phyloP scores from a whole-genome alignment of 1,140 invertebrate genomes.

The Metopolophium dirhodum region DNA sequence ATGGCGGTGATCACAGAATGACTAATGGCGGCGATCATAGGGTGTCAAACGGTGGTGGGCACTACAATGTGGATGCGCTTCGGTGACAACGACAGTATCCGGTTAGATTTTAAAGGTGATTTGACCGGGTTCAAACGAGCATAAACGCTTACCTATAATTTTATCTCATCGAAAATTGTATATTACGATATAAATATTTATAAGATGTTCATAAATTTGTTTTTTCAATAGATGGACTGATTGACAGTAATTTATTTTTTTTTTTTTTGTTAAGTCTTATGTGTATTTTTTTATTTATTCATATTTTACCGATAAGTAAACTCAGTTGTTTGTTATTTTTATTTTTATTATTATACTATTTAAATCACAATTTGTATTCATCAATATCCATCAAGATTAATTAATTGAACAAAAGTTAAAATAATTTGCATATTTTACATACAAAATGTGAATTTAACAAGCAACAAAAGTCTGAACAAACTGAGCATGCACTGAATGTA shows the following conservation, averaged over 20 bases:
- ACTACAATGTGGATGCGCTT: conserved; percentile 43
- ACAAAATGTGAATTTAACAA: conserved; percentile 19
- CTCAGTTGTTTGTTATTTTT: conserved; percentile 38
- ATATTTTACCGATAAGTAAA: neutral
- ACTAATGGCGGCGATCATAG: conserved; percentile 9
- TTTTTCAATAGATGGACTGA: conserved; percentile 50
- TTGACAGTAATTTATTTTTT: conserved; percentile 47
- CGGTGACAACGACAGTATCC: conserved; percentile 57
- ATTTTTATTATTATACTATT: neutral
- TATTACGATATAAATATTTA: conserved; percentile 2
- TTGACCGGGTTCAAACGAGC: conserved; percentile 19
- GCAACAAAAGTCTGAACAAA: conserved; percentile 5
- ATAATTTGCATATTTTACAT: neutral
- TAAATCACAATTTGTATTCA: neutral
- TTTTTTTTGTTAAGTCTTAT: neutral
- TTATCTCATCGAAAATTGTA: conserved; percentile 37
- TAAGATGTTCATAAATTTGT: conserved; percentile 48
- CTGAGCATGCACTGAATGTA: neutral
- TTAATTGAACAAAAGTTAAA: neutral
- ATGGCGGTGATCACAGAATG: conserved; percentile 21
- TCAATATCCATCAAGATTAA: neutral
- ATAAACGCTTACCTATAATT: neutral
- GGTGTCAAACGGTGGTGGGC: neutral
- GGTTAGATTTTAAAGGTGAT: conserved; percentile 33
- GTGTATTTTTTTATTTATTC: conserved; percentile 2